Base-by-base conservation (phyloP, 2,797 vertebrate species). In the Macrochelys suwanniensis region DNA sequence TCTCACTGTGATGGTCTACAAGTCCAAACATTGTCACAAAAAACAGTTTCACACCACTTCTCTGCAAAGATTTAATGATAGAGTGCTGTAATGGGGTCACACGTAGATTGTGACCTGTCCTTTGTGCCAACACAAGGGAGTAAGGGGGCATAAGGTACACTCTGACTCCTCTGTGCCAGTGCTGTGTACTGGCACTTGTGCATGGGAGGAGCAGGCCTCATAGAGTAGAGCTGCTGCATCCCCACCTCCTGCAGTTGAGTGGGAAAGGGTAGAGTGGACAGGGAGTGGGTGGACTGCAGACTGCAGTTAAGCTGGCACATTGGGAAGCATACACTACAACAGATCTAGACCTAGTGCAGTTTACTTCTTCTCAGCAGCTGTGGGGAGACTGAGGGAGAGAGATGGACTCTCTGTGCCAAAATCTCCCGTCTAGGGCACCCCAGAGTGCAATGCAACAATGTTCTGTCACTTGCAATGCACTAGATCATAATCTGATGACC, bases 151-250 rank as follows among this genome's bases (percentile, higher is more conserved):
- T 16, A 10, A 25, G 51, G 16, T 68, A 68, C 26, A 56, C 28
- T 23, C 57, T 56, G 80, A 61, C 82, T 89, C 26, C 7, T 11
- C 59, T 23, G 6, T 2, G 1, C 4, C 0, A 0, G 51, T 49
- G 7, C 54, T 83, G 82, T 86, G 0, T 17, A 28, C 10, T 56
- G 25, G 13, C 45, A 28, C 56, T 76, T 65, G 26, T 68, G 74
- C 28, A 12, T 6, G 74, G 50, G 53, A 80, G 49, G 10, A 23
- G 82, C 31, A 81, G 49, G 37, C 28, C 50, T 51, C 45, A 19
- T n/a, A 50, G 5, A 10, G n/a, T 37, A 54, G 5, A 8, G 28
- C 61, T 78, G 59, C 45, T 92, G 2, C 13, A 11, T 23, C 45
- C 31, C 65, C 31, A 13, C 78, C 10, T 80, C 50, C 12, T 37